Percentiles rank a stretch among this genome's conserved stretches.
phyloP scores from a whole-genome alignment of 2,797 vertebrate species.

The Glyptemys insculpta region DNA sequence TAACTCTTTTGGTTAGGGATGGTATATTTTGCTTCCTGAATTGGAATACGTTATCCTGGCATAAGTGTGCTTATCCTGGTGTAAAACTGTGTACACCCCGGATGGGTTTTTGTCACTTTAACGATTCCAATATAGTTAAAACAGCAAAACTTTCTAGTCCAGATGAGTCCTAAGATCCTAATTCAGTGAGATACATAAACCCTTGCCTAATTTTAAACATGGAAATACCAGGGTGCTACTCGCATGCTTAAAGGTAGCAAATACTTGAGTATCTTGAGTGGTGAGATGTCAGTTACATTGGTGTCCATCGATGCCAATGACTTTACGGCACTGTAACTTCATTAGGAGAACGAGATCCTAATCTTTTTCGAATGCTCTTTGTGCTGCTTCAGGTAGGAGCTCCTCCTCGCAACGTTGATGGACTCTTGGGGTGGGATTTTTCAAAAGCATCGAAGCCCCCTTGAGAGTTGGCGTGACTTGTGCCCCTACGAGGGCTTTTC shows the following conservation, averaged over 20 bases:
- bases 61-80: background rate
- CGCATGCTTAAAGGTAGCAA: background rate
- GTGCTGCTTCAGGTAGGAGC: background rate
- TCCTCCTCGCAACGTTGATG: accelerated
- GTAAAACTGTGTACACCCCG: no score
- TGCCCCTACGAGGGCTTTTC: background rate
- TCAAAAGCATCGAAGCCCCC: background rate
- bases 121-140: background rate
- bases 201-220: background rate
- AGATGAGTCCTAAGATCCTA: background rate
- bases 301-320: background rate
- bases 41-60: background rate
- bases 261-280: background rate
- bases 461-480: background rate
- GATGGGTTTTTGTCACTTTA: background rate
- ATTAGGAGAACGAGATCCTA: background rate
- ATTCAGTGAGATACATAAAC: background rate
- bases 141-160: background rate
- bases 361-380: background rate
- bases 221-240: background rate
- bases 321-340: background rate
- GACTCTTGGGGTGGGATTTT: background rate
- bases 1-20: background rate
- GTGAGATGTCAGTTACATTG: background rate
- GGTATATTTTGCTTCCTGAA: background rate